Percentiles rank a stretch among this genome's conserved stretches.
These are phyloP conservation scores for Cheilosia urbana DNA, from an alignment of 2,888 invertebrate genomes.

Conservation along the genomic window DNA sequence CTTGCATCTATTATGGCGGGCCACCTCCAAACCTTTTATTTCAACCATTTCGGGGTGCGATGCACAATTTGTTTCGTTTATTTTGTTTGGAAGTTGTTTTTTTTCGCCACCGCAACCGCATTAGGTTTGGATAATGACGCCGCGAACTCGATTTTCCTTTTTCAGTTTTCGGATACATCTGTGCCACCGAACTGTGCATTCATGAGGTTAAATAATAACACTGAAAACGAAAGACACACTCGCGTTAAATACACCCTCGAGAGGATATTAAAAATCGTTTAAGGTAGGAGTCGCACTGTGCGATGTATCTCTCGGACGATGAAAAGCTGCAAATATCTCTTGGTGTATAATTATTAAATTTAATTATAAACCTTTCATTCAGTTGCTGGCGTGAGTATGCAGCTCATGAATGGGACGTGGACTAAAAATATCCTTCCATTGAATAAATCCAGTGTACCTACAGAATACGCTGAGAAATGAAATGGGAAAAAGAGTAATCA, in stretches of 20 bases:
- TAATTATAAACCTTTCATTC: slow-evolving; percentile 47
- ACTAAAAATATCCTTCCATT: slow-evolving; percentile 48
- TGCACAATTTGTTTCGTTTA: slow-evolving; percentile 44
- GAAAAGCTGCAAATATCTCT: neutral
- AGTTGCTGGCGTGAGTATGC: slow-evolving; percentile 12
- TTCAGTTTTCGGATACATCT: slow-evolving; percentile 1
- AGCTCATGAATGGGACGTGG: slow-evolving; percentile 29
- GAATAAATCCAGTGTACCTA: slow-evolving; percentile 19
- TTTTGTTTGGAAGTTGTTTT: neutral
- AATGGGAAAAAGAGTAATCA: slow-evolving; percentile 5
- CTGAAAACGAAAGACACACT: neutral
- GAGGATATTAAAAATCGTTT: slow-evolving; percentile 22
- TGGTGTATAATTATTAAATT: slow-evolving; percentile 44
- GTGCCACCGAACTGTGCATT: slow-evolving; percentile 7
- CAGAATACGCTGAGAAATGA: neutral
- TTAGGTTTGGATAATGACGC: slow-evolving; percentile 36
- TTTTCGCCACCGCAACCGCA: slow-evolving; percentile 12
- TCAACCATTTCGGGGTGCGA: slow-evolving; percentile 14
- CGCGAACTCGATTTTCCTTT: neutral
- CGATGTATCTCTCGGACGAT: slow-evolving; percentile 7
- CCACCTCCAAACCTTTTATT: slow-evolving; percentile 52
- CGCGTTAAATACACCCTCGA: neutral
- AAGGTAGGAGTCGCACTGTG: neutral
- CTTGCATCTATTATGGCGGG: slow-evolving; percentile 61
- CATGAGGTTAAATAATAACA: slow-evolving; percentile 13